These are phyloP conservation scores for Lagopus leucura DNA, from an alignment of 2,113 vertebrate species.

Conservation along the genomic window DNA sequence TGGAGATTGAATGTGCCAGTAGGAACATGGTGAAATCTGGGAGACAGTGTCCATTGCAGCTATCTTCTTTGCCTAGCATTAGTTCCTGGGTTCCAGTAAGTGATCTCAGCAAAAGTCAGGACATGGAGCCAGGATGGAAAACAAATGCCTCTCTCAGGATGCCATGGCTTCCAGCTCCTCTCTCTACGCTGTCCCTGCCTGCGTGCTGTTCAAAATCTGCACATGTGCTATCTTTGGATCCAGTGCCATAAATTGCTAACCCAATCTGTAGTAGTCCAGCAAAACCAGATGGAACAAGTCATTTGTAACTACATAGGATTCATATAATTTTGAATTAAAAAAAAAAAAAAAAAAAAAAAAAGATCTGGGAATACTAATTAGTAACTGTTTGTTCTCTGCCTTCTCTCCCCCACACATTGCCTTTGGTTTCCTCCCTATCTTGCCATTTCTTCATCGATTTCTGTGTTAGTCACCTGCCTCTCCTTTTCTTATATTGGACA, in stretches of 20 bases:
- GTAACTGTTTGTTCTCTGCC: slow-evolving; percentile 42
- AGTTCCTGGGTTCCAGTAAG: not conserved
- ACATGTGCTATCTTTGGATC: slow-evolving; percentile 50
- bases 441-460: not conserved
- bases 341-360: not conserved
- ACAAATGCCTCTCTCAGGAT: slow-evolving; percentile 18
- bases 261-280: slow-evolving; percentile 54
- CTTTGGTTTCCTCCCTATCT: not conserved
- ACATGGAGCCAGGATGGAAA: not conserved
- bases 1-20: not conserved
- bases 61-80: not conserved
- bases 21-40: not conserved
- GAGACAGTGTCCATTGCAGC: not conserved
- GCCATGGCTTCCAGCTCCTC: not conserved
- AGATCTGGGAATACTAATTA: not conserved
- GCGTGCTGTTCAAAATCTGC: slow-evolving; percentile 8
- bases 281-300: slow-evolving; percentile 50
- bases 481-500: not conserved
- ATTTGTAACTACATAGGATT: slow-evolving; percentile 27
- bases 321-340: not conserved
- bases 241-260: slow-evolving; percentile 46
- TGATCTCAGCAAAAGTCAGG: not conserved
- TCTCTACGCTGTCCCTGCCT: not conserved
- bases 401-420: not conserved
- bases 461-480: not conserved